Conservation (phyloP, 2,113 vertebrate genomes). For the Charina bottae region DNA sequence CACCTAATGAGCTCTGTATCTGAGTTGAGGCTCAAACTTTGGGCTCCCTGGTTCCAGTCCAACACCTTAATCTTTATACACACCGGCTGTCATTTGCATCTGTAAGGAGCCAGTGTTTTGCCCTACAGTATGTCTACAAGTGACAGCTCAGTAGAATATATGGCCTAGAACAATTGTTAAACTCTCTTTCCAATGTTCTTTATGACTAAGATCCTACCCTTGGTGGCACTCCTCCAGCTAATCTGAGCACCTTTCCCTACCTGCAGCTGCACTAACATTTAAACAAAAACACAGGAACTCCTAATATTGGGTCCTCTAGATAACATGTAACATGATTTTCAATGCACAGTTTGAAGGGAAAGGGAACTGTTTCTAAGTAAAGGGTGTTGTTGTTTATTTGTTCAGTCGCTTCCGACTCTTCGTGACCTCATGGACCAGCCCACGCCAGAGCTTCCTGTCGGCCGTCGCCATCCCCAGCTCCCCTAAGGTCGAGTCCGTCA, state of each 20-base stretch:
- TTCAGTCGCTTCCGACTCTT: no score
- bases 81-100: background rate
- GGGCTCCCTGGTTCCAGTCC: background rate
- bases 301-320: background rate
- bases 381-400: no score
- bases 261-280: background rate
- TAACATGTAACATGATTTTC: background rate
- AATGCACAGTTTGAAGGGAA: background rate
- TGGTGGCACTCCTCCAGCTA: background rate
- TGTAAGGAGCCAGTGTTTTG: no score
- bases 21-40: background rate
- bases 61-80: background rate
- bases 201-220: background rate
- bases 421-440: no score
- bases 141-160: background rate
- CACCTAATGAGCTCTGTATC: background rate
- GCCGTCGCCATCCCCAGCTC: no score
- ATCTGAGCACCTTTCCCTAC: background rate
- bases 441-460: no score
- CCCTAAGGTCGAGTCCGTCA: no score
- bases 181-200: background rate
- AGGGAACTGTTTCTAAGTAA: background rate
- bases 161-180: background rate
- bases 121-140: background rate
- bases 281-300: background rate